Evolutionary conservation across 2,797 vertebrate genomes (phyloP).

Genomic region (Pangasius krempfi): DNA sequence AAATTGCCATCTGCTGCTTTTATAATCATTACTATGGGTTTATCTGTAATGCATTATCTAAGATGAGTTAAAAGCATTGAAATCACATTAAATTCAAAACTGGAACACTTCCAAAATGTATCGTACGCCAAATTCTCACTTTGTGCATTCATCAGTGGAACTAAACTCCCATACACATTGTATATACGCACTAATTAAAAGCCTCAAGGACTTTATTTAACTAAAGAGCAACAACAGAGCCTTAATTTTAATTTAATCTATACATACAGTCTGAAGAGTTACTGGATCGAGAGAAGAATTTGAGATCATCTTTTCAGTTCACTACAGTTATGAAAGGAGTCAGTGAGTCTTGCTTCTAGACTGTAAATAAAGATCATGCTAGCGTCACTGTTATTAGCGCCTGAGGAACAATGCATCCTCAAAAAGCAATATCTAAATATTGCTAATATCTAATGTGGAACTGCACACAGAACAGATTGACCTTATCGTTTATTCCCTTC

Average conservation of each 20-base stretch:
- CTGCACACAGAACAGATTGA: background rate
- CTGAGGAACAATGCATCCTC: background rate
- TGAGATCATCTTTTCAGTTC: background rate
- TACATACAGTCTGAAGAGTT: background rate
- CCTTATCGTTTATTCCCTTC: background rate
- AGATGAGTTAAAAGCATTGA: background rate
- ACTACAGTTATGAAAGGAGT: background rate
- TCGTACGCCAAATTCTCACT: background rate
- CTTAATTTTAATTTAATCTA: background rate
- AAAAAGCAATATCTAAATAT: background rate
- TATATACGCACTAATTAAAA: background rate
- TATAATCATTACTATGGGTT: conserved; percentile 1
- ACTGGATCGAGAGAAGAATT: background rate
- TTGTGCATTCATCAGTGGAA: background rate
- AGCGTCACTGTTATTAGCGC: background rate
- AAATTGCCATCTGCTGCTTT: conserved; percentile 3
- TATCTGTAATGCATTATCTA: background rate
- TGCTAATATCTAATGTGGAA: background rate
- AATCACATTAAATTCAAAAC: background rate
- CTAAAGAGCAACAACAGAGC: background rate
- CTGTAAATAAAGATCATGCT: background rate
- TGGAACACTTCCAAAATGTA: background rate
- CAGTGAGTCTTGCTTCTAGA: background rate
- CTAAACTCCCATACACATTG: background rate
- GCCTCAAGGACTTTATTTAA: no score